These are phyloP conservation scores for Eurosta solidaginis DNA, from an alignment of 1,140 invertebrate species.

Conservation along the genomic window DNA sequence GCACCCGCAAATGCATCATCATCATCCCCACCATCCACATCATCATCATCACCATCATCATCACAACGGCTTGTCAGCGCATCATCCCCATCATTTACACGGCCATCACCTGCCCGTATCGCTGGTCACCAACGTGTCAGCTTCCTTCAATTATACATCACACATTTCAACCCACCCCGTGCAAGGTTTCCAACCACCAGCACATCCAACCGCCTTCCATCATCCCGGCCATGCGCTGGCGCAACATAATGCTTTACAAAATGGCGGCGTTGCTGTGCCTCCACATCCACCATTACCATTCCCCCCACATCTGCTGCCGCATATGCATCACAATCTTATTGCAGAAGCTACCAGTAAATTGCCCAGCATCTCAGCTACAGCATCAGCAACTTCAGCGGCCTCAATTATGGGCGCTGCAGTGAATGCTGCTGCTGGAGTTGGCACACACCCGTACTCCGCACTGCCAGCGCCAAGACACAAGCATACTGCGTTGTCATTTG, in stretches of 20 bases:
- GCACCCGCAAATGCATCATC: slow-evolving; percentile 59
- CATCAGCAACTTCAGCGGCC: slow-evolving; percentile 37
- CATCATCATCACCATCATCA: slow-evolving; percentile 46
- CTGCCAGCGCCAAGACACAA: not conserved
- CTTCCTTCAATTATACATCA: slow-evolving; percentile 57
- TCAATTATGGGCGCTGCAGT: slow-evolving; percentile 38
- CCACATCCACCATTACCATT: slow-evolving; percentile 64
- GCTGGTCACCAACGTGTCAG: slow-evolving; percentile 56
- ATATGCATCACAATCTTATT: slow-evolving; percentile 54
- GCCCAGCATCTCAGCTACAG: slow-evolving; percentile 43
- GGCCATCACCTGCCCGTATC: slow-evolving; percentile 50
- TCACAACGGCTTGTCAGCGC: slow-evolving; percentile 36
- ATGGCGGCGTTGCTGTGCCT: slow-evolving; percentile 31
- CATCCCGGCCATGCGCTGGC: slow-evolving; percentile 38
- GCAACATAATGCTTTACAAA: slow-evolving; percentile 37
- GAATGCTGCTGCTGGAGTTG: not conserved
- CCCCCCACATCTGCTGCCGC: slow-evolving; percentile 64
- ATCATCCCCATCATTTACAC: slow-evolving; percentile 45
- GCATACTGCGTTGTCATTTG: not conserved
- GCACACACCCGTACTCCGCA: too few species aligned
- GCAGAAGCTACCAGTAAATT: slow-evolving; percentile 55
- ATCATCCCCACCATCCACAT: slow-evolving; percentile 53
- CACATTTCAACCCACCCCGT: slow-evolving; percentile 57
- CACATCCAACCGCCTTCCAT: slow-evolving; percentile 34
- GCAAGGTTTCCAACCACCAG: slow-evolving; percentile 32